Base-by-base conservation (phyloP, 2,113 vertebrate species). In the Cyanoramphus novaezelandiae region DNA sequence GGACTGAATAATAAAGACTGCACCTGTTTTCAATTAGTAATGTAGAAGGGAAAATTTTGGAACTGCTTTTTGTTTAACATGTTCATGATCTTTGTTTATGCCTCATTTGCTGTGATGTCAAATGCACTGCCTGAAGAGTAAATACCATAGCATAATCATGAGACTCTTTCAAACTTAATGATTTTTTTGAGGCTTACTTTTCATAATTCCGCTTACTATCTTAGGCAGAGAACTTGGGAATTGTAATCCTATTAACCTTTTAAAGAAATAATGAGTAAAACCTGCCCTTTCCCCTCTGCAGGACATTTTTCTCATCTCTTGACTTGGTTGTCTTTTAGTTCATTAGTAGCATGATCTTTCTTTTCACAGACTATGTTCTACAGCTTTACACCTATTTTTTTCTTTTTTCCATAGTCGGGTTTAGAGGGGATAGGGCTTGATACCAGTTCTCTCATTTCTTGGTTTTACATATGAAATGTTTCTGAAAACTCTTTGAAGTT, bases 21-120 rank as follows among this genome's bases (percentile, higher is more conserved):
- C 98, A 98, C 98, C 98, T 98, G 98, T 97, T 98, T 98, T 98
- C 97, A 98, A 98, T 98, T 98, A 97, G 97, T 97, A 97, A 94
- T 95, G 92, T 96, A 95, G 96, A 94, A 95, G 92, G 92, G 93
- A 95, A 94, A 96, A 94, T 94, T 97, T 86, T 87, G 89, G 85
- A 90, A 95, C 4, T 98, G 97, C 97, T 98, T 97, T 98, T 98
- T 98, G 97, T 98, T 98, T 97, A 98, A 97, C 85, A 91, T 86
- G 92, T 95, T 97, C 96, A 78, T 97, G 95, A 98, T 98, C 97
- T 97, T 98, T 98, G 97, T 97, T 98, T 98, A 97, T 97, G 97
- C 97, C 93, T 98, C 97, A 98, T 98, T 98, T 98, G 85, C 95
- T 96, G 82, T 97, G 97, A 97, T 98, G 96, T 98, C 98, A 98